These are phyloP conservation scores for Phalloptychus januarius DNA, from an alignment of 2,797 vertebrate species.

Conservation along the genomic window DNA sequence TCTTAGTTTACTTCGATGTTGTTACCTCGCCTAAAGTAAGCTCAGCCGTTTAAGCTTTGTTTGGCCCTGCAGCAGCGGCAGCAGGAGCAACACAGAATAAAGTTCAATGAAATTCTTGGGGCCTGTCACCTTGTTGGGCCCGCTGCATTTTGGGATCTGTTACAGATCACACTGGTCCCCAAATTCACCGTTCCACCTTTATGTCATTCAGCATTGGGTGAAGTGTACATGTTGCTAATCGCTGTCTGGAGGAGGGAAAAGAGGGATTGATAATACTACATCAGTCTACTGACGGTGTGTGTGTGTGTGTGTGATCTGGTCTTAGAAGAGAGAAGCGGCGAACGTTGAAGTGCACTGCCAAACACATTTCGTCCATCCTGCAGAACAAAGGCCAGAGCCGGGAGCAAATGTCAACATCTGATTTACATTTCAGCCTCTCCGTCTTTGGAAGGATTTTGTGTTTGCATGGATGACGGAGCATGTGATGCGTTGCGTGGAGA, in stretches of 20 bases:
- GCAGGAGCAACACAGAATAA: neutral
- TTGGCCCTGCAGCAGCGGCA: constrained; percentile 10
- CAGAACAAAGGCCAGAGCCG: constrained; percentile 36
- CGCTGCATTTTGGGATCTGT: neutral
- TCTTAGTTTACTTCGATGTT: neutral
- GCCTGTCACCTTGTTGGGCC: neutral
- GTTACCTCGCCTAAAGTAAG: constrained; percentile 8
- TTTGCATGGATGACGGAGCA: constrained; percentile 38
- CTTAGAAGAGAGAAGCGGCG: constrained; percentile 14
- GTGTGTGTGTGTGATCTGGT: constrained; percentile 28
- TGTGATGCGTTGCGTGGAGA: constrained; percentile 37
- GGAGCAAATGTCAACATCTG: constrained; percentile 16
- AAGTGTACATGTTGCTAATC: neutral
- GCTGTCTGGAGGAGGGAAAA: neutral
- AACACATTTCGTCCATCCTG: constrained; percentile 24
- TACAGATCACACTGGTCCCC: constrained; percentile 5
- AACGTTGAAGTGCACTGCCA: constrained; percentile 18
- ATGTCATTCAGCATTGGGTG: neutral
- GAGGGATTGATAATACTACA: neutral
- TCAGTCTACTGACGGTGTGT: too few species aligned
- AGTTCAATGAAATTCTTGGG: neutral
- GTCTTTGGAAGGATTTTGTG: constrained; percentile 8
- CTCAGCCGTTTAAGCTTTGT: constrained; percentile 20
- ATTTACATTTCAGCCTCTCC: constrained; percentile 22
- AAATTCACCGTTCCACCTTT: neutral